Evolutionary conservation across 2,797 vertebrate genomes (phyloP).

Genomic region (Delichon dasypus): DNA sequence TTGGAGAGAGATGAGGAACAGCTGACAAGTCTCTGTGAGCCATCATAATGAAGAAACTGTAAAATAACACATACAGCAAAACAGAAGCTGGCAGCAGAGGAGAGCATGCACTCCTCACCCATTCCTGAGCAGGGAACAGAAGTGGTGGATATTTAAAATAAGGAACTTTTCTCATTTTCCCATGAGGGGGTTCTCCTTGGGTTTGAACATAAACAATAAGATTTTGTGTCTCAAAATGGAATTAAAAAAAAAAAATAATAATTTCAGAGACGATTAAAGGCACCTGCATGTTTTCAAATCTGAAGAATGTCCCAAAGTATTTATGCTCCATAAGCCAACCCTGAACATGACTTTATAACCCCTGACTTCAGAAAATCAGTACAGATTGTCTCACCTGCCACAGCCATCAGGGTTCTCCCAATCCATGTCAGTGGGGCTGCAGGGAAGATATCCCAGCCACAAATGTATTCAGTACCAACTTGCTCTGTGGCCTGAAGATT

Average conservation of each 20-base stretch:
- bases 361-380: not conserved
- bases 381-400: not conserved
- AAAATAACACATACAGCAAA: not conserved
- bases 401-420: not conserved
- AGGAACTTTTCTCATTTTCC: not conserved
- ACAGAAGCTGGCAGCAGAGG: not conserved
- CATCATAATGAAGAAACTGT: not conserved
- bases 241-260: fast-evolving
- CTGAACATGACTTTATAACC: not conserved
- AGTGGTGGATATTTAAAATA: not conserved
- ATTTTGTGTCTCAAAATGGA: not conserved
- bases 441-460: not conserved
- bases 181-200: not conserved
- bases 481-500: not conserved
- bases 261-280: not conserved
- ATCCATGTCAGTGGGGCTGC: not conserved
- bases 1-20: slow-evolving; percentile 9
- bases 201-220: not conserved
- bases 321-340: not conserved
- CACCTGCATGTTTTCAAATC: not conserved
- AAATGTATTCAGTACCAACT: not conserved
- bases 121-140: not conserved
- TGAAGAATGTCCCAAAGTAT: not conserved
- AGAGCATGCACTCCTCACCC: not conserved
- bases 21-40: not conserved